Conservation (phyloP, 2,113 vertebrate species). For the Periophthalmus modestus region DNA sequence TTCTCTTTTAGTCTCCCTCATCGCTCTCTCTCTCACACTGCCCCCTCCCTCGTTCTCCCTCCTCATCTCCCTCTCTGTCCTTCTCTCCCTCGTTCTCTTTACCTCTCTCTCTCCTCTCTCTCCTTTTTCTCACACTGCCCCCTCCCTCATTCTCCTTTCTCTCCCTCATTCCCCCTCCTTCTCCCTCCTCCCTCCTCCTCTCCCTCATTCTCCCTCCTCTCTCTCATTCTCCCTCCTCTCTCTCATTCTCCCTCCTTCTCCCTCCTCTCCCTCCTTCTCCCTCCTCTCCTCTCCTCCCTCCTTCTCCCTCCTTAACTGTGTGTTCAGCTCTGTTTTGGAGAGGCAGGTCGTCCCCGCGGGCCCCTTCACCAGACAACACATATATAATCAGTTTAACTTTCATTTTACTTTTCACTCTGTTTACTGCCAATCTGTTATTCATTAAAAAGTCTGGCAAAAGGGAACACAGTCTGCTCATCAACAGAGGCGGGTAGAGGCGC, state of each 20-base stretch:
- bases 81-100: too few relatives aligned
- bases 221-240: not conserved
- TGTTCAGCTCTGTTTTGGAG: not conserved
- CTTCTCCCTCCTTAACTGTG: not conserved
- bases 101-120: too few relatives aligned
- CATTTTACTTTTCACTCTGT: not conserved
- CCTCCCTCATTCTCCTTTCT: not conserved
- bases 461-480: slow-evolving; percentile 2
- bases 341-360: slow-evolving; percentile 12
- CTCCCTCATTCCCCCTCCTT: not conserved
- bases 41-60: too few relatives aligned
- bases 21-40: too few relatives aligned
- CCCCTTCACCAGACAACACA: not conserved
- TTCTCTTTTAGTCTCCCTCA: too few relatives aligned
- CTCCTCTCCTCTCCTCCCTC: not conserved
- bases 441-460: slow-evolving; percentile 10
- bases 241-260: not conserved
- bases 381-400: slow-evolving; percentile 8
- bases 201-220: not conserved
- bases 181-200: not conserved
- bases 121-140: too few relatives aligned
- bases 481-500: not conserved
- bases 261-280: not conserved
- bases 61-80: too few relatives aligned
- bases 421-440: not conserved